phyloP scores from a whole-genome alignment of 2,113 vertebrate genomes.

The Macroglossus sobrinus region DNA sequence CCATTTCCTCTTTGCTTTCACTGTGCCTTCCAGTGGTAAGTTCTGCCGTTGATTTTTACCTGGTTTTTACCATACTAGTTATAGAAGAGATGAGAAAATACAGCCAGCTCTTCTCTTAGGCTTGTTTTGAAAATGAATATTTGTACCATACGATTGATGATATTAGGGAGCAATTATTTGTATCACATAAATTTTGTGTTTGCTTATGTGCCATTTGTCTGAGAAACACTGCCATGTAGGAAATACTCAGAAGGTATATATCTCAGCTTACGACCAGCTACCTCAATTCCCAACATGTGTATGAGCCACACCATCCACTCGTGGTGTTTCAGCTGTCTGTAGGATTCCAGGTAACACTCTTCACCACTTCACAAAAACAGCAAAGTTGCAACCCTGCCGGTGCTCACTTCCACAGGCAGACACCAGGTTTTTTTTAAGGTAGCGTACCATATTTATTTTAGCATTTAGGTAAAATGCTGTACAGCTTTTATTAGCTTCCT shows the following conservation, averaged over 20 bases:
- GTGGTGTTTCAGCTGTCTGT: background rate
- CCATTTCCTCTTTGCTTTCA: background rate
- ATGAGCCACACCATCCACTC: background rate
- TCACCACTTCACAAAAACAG: background rate
- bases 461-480: background rate
- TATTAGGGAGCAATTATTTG: background rate
- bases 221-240: background rate
- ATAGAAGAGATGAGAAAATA: background rate
- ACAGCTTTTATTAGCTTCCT: constrained; percentile 9
- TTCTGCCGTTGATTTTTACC: background rate
- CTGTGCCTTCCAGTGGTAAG: background rate
- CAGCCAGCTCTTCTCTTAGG: background rate
- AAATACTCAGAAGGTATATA: background rate
- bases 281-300: background rate
- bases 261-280: too few species aligned
- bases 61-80: background rate
- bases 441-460: background rate
- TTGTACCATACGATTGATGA: background rate
- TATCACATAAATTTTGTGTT: background rate
- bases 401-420: background rate
- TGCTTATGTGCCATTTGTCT: background rate
- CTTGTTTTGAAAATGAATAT: background rate
- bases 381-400: background rate
- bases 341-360: background rate
- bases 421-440: background rate